phyloP scores from a whole-genome alignment of 1,140 invertebrate genomes.

The Polyergus mexicanus region DNA sequence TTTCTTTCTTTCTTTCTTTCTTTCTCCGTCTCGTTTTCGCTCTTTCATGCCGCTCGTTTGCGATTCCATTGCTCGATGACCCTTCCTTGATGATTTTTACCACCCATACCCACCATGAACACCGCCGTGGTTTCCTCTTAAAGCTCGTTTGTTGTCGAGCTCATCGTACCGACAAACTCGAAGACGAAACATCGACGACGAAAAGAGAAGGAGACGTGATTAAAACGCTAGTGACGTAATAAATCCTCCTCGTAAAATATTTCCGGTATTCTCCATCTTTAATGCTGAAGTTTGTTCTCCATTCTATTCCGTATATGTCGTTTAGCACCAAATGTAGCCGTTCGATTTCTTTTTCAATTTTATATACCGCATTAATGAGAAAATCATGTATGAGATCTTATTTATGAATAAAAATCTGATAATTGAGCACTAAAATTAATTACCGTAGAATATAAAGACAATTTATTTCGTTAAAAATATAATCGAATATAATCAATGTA shows the following conservation, averaged over 20 bases:
- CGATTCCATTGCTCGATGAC: slow-evolving; percentile 62
- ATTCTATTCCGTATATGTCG: background rate
- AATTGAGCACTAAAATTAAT: background rate
- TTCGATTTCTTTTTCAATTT: background rate
- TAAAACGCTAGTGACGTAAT: slow-evolving; percentile 36
- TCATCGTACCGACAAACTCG: slow-evolving; percentile 55
- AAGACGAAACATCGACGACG: slow-evolving; percentile 46
- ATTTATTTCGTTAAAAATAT: slow-evolving; percentile 9
- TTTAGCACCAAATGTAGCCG: background rate
- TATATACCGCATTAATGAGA: background rate
- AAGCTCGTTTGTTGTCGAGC: slow-evolving; percentile 61
- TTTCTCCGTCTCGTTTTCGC: background rate
- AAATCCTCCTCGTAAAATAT: slow-evolving; percentile 27
- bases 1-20: slow-evolving; percentile 3
- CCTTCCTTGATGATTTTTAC: slow-evolving; percentile 61
- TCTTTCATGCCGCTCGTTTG: slow-evolving; percentile 46
- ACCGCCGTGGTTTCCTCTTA: slow-evolving; percentile 54
- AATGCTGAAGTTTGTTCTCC: background rate
- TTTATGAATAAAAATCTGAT: background rate
- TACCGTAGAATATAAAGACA: background rate
- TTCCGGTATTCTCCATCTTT: background rate
- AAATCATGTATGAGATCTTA: background rate
- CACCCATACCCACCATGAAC: slow-evolving; percentile 59
- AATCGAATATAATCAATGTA: background rate
- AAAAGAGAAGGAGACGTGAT: slow-evolving; percentile 41